Conservation (phyloP, 2,113 vertebrate genomes). For the Epinephelus fuscoguttatus region DNA sequence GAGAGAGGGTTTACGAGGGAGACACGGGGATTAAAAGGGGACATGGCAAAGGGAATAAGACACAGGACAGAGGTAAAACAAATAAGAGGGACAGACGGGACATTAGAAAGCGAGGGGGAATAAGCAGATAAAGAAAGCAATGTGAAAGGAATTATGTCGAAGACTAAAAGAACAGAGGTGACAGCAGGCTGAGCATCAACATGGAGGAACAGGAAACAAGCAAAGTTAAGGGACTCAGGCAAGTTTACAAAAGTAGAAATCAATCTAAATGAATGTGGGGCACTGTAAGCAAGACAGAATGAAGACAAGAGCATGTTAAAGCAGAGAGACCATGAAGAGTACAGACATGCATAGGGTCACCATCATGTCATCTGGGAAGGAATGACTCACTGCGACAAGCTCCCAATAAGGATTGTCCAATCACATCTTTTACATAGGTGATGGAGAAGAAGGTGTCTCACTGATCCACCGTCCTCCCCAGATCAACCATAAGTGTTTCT, state of each 20-base stretch:
- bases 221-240: neutral
- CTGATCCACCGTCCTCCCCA: too few relatives aligned
- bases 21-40: slow-evolving; percentile 54
- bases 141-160: slow-evolving; percentile 4
- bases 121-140: slow-evolving; percentile 36
- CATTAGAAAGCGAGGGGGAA: slow-evolving; percentile 15
- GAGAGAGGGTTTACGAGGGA: slow-evolving; percentile 44
- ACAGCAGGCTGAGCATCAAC: neutral
- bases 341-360: neutral
- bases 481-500: neutral
- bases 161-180: slow-evolving; percentile 2
- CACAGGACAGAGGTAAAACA: slow-evolving; percentile 55
- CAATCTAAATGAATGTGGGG: neutral
- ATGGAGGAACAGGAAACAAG: neutral
- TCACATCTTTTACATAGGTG: neutral
- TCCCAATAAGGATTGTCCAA: neutral
- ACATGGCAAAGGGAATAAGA: slow-evolving; percentile 27
- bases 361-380: neutral
- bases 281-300: neutral
- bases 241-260: neutral
- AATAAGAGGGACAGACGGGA: slow-evolving; percentile 21
- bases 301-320: neutral
- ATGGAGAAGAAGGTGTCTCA: neutral
- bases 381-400: neutral
- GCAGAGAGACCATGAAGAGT: neutral